phyloP scores from a whole-genome alignment of 2,797 vertebrate genomes.

The Girardinus metallicus region DNA sequence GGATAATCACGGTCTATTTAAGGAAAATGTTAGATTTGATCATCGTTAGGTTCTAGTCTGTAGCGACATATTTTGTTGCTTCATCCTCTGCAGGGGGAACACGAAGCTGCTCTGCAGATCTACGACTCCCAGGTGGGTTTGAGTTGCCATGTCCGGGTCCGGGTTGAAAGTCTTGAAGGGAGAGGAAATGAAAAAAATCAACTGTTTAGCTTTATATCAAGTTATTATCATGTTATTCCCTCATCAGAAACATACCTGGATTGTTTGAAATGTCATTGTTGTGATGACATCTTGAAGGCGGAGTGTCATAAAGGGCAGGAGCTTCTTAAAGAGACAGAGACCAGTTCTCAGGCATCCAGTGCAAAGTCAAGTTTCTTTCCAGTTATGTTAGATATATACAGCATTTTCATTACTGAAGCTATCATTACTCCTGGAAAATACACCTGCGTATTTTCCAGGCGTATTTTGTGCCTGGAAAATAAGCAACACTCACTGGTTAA shows the following conservation, averaged over 20 bases:
- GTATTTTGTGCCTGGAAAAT: background rate
- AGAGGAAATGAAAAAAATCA: background rate
- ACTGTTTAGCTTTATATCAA: background rate
- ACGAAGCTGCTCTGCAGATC: slow-evolving; percentile 89
- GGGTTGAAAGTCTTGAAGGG: background rate
- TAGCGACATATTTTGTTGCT: slow-evolving; percentile 5
- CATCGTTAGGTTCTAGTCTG: slow-evolving; percentile 20
- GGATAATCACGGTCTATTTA: slow-evolving; percentile 54
- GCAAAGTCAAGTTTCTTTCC: no score
- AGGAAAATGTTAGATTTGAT: slow-evolving; percentile 54
- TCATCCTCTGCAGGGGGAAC: slow-evolving; percentile 84
- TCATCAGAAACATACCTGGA: no score
- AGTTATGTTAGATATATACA: background rate
- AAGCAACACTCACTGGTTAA: background rate
- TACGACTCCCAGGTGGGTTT: slow-evolving; percentile 89
- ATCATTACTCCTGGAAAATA: no score
- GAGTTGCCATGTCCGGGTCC: background rate
- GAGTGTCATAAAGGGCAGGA: no score
- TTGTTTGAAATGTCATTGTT: no score
- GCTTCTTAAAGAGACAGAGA: no score
- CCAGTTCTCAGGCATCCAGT: no score
- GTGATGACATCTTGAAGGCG: no score
- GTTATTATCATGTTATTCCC: background rate
- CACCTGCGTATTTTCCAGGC: no score
- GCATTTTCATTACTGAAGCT: background rate